phyloP scores from a whole-genome alignment of 1,140 invertebrate genomes.

The Drosophila fuyamai region DNA sequence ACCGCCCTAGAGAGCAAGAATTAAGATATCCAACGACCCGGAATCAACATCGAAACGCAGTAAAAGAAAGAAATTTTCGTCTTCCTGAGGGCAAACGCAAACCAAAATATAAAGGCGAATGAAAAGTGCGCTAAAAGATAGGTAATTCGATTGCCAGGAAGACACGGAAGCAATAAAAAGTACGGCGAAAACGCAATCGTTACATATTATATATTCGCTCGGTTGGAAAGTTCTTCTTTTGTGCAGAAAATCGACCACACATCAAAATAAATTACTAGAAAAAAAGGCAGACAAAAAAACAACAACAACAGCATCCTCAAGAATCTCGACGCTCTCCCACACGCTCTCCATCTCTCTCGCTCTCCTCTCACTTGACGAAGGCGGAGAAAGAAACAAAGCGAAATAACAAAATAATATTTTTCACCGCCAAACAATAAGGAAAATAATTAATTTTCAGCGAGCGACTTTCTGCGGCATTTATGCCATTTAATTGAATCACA shows the following conservation, averaged over 20 bases:
- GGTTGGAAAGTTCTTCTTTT: slow-evolving; percentile 46
- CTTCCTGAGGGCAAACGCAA: slow-evolving; percentile 15
- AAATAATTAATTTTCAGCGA: slow-evolving; percentile 9
- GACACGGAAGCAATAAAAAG: slow-evolving; percentile 50
- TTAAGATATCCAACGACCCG: slow-evolving; percentile 8
- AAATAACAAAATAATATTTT: slow-evolving; percentile 13
- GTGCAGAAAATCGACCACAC: slow-evolving; percentile 36
- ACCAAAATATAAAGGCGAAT: slow-evolving; percentile 17
- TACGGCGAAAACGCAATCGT: slow-evolving; percentile 30
- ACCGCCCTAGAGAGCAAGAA: slow-evolving; percentile 16
- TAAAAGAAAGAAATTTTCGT: slow-evolving; percentile 30
- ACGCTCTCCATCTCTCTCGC: slow-evolving; percentile 7
- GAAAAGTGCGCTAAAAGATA: slow-evolving; percentile 38
- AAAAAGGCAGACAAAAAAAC: slow-evolving; percentile 16
- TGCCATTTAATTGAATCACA: slow-evolving; percentile 6
- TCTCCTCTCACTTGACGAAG: slow-evolving; percentile 21
- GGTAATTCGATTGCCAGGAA: slow-evolving; percentile 29
- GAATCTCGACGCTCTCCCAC: slow-evolving; percentile 23
- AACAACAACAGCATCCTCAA: slow-evolving; percentile 35
- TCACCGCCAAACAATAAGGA: slow-evolving; percentile 20
- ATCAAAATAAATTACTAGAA: slow-evolving; percentile 42
- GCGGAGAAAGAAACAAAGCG: slow-evolving; percentile 16
- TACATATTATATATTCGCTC: slow-evolving; percentile 40
- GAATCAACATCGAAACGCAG: slow-evolving; percentile 15
- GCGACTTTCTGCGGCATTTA: slow-evolving; percentile 17